Conservation (phyloP, 2,113 vertebrate species). For the Cnemophilus loriae region DNA sequence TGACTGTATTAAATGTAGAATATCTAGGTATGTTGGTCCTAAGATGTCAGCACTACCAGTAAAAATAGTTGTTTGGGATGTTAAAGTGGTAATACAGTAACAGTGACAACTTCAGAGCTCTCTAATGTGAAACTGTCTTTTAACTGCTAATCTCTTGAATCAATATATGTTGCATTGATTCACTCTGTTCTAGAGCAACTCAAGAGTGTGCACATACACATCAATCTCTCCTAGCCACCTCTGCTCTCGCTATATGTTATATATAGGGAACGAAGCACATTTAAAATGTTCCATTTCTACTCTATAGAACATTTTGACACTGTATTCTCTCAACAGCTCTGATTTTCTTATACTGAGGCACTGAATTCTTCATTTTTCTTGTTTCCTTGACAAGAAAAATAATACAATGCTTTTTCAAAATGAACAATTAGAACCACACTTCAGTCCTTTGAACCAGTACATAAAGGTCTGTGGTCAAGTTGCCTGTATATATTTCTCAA, state of each 20-base stretch:
- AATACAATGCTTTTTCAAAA: background rate
- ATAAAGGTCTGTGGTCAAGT: background rate
- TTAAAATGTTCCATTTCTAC: background rate
- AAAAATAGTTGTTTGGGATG: background rate
- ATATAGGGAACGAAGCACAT: background rate
- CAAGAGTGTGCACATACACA: background rate
- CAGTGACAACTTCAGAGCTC: background rate
- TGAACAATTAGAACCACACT: background rate
- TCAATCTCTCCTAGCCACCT: background rate
- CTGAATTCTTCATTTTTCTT: background rate
- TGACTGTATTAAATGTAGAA: background rate
- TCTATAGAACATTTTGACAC: background rate
- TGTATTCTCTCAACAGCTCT: background rate
- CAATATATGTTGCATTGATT: background rate
- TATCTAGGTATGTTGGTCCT: background rate
- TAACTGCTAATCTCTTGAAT: background rate
- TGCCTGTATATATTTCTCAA: background rate
- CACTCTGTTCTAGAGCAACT: background rate
- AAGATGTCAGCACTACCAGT: background rate
- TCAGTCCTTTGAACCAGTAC: background rate
- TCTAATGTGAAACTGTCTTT: background rate
- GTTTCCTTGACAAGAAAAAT: background rate
- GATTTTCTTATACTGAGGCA: background rate
- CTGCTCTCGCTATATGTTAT: background rate
- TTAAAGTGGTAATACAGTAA: background rate